Conservation (phyloP, 2,797 vertebrate species). For the Coccyzus lansbergi region DNA sequence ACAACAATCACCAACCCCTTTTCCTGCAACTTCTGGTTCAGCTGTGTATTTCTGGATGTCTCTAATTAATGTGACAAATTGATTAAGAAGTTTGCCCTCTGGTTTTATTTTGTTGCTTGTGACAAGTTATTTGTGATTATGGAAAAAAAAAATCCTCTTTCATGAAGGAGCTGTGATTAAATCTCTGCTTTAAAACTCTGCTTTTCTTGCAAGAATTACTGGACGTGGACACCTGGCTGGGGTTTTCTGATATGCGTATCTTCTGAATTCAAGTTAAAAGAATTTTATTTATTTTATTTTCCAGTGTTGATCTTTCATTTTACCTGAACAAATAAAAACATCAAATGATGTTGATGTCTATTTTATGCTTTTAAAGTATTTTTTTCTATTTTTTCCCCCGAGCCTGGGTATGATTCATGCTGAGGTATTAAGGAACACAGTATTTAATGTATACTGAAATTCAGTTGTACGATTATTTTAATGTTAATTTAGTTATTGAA, state of each 20-base stretch:
- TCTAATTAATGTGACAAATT: slow-evolving; percentile 58
- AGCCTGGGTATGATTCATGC: neutral
- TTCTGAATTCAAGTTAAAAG: slow-evolving; percentile 9
- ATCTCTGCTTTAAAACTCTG: slow-evolving; percentile 35
- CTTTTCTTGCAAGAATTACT: slow-evolving; percentile 56
- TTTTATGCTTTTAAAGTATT: neutral
- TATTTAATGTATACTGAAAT: neutral
- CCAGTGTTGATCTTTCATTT: neutral
- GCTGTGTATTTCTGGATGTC: neutral
- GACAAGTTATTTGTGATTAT: slow-evolving; percentile 52
- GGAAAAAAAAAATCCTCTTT: slow-evolving; percentile 41
- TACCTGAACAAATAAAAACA: neutral
- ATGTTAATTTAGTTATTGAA: neutral
- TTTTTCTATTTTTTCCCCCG: neutral
- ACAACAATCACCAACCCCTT: neutral
- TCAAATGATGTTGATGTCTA: neutral
- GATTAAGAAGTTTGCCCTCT: slow-evolving; percentile 72
- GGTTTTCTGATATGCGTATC: neutral
- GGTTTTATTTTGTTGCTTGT: slow-evolving; percentile 60
- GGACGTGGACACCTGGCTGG: slow-evolving; percentile 60
- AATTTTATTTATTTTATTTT: neutral
- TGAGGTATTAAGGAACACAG: neutral
- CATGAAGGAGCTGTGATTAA: slow-evolving; percentile 57
- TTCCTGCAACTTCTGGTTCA: slow-evolving; percentile 14
- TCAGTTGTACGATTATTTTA: neutral